phyloP scores from a whole-genome alignment of 2,888 invertebrate genomes.

The Dione juno region DNA sequence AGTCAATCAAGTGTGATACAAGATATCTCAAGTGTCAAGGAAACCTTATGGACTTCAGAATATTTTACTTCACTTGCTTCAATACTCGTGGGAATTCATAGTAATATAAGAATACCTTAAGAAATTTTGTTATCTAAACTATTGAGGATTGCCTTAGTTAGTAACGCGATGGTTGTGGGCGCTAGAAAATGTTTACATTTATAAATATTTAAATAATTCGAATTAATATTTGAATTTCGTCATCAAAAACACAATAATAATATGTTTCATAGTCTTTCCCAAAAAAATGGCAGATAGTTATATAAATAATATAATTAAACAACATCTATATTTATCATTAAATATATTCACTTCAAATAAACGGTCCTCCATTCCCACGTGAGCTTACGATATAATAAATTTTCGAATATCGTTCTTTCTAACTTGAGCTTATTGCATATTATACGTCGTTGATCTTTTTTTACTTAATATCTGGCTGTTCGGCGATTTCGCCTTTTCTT shows the following conservation, averaged over 20 bases:
- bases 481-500: slow-evolving; percentile 68
- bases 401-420: slow-evolving; percentile 79
- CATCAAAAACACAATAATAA: too few relatives aligned
- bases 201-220: too few relatives aligned
- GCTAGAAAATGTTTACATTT: neutral
- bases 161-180: neutral
- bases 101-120: neutral
- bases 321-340: too few relatives aligned
- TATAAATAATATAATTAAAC: too few relatives aligned
- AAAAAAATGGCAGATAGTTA: too few relatives aligned
- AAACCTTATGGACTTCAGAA: slow-evolving; percentile 59
- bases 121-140: neutral
- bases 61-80: slow-evolving; percentile 37
- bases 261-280: too few relatives aligned
- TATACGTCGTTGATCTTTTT: slow-evolving; percentile 79
- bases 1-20: slow-evolving; percentile 64
- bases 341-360: neutral
- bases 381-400: slow-evolving; percentile 76
- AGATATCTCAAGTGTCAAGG: slow-evolving; percentile 61
- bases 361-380: slow-evolving; percentile 68
- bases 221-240: too few relatives aligned
- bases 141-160: neutral
- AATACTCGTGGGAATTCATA: slow-evolving; percentile 31
- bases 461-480: slow-evolving; percentile 68
- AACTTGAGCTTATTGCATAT: slow-evolving; percentile 80